A percentile compares a stretch with the other conserved stretches of the same genome.
Evolutionary conservation across 2,113 vertebrate genomes (phyloP).

Genomic region (Cyrtonyx montezumae): DNA sequence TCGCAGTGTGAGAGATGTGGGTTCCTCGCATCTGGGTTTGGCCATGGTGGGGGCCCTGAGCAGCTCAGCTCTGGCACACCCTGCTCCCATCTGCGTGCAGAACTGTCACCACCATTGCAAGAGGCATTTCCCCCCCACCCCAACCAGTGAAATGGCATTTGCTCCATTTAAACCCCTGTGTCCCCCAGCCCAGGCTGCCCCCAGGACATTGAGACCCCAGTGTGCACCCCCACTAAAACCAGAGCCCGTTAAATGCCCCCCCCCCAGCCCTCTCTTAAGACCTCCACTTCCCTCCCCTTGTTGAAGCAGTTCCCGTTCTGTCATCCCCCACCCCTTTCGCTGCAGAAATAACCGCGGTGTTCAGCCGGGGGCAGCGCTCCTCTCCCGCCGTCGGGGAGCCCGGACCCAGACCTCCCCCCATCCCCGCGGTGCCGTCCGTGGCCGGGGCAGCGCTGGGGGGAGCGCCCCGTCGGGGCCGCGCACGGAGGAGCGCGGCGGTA

Average conservation of each 20-base stretch:
- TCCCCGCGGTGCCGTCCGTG: background rate
- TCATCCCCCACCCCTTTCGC: rapidly evolving
- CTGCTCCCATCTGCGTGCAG: background rate
- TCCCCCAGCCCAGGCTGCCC: rapidly evolving
- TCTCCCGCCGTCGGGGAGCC: rapidly evolving
- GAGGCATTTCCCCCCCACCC: background rate
- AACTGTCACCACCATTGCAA: rapidly evolving
- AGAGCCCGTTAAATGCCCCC: background rate
- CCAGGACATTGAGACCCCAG: rapidly evolving
- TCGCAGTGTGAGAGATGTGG: background rate
- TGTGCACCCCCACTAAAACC: rapidly evolving
- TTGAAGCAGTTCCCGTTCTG: background rate
- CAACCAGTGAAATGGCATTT: background rate
- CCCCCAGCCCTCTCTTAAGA: background rate
- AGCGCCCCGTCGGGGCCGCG: background rate
- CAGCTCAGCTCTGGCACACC: background rate
- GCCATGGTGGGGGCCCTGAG: background rate
- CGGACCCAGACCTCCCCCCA: too few species aligned
- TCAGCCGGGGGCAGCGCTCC: background rate
- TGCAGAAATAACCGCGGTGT: rapidly evolving
- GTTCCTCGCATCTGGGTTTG: background rate
- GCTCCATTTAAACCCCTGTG: background rate
- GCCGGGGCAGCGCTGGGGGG: background rate
- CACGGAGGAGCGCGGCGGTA: background rate
- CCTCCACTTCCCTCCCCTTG: background rate